Percentiles rank a stretch among this genome's conserved stretches.
Evolutionary conservation across 1,140 invertebrate species (phyloP).

Genomic region (Sweltsa coloradensis): DNA sequence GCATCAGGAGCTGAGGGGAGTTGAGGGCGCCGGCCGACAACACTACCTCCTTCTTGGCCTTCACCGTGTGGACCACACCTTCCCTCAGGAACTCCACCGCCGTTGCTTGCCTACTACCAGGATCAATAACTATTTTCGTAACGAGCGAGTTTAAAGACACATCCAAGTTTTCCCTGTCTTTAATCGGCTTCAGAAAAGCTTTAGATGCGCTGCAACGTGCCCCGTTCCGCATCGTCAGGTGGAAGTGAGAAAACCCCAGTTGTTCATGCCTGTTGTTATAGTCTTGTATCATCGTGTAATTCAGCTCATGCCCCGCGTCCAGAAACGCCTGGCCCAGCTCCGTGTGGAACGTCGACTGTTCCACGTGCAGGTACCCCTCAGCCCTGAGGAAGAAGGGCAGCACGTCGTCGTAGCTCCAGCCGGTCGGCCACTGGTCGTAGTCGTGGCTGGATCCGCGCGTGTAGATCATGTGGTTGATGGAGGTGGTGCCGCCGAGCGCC

Average conservation of each 20-base stretch:
- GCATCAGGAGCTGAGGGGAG: constrained; percentile 27
- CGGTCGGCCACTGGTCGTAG: constrained; percentile 55
- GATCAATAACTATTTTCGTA: constrained; percentile 53
- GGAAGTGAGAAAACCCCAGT: not conserved
- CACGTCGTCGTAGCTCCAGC: constrained; percentile 39
- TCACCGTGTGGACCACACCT: not conserved
- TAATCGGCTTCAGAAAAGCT: constrained; percentile 1
- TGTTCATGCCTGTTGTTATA: not conserved
- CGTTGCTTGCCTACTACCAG: constrained; percentile 39
- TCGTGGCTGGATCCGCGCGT: constrained; percentile 60
- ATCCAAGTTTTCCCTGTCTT: constrained; percentile 1
- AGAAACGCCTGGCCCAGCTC: not conserved
- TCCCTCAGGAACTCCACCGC: constrained; percentile 52
- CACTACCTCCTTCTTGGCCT: constrained; percentile 25
- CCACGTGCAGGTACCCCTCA: not conserved
- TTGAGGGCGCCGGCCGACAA: constrained; percentile 24
- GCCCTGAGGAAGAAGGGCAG: constrained; percentile 28
- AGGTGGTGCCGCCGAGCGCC: constrained; percentile 43
- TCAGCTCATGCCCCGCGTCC: not conserved
- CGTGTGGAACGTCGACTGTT: not conserved
- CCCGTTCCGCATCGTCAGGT: constrained; percentile 3
- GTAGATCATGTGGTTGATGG: constrained; percentile 70
- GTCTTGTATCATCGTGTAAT: not conserved
- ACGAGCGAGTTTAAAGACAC: constrained; percentile 25
- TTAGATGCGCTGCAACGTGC: not conserved